Evolutionary conservation across 2,113 vertebrate species (phyloP).

Genomic region (Podarcis cretensis): DNA sequence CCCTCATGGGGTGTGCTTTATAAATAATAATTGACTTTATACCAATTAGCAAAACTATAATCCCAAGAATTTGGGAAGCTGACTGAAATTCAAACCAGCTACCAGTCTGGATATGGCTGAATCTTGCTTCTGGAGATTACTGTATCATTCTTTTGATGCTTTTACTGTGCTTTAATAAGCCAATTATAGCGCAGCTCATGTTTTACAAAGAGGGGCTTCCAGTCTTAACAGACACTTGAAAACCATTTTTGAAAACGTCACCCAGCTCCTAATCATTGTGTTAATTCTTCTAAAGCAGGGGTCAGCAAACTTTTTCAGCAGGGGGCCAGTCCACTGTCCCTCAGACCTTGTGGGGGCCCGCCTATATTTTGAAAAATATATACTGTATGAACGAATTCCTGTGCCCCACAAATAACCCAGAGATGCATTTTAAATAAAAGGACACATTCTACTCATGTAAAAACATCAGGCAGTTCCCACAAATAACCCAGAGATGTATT

Average conservation of each 20-base stretch:
- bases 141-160: background rate
- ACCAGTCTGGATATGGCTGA: background rate
- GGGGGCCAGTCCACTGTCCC: too few relatives aligned
- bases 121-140: background rate
- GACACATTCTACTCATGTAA: too few relatives aligned
- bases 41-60: background rate
- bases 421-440: too few relatives aligned
- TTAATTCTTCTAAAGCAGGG: background rate
- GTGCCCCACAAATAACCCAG: too few relatives aligned
- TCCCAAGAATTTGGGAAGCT: background rate
- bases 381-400: too few relatives aligned
- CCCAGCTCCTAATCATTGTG: background rate
- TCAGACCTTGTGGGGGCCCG: too few relatives aligned
- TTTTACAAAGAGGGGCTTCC: background rate
- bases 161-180: constrained; percentile 4
- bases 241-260: background rate
- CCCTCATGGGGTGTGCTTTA: background rate
- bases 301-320: too few relatives aligned
- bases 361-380: too few relatives aligned
- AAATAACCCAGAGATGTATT: too few relatives aligned
- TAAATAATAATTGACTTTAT: background rate
- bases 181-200: background rate
- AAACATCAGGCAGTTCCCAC: too few relatives aligned
- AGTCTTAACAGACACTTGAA: background rate
- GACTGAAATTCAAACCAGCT: constrained; percentile 13